Evolutionary conservation across 2,888 invertebrate species (phyloP), one percentile per base, ranked within the genome.

Genomic region (Zaprionus obscuricornis): DNA sequence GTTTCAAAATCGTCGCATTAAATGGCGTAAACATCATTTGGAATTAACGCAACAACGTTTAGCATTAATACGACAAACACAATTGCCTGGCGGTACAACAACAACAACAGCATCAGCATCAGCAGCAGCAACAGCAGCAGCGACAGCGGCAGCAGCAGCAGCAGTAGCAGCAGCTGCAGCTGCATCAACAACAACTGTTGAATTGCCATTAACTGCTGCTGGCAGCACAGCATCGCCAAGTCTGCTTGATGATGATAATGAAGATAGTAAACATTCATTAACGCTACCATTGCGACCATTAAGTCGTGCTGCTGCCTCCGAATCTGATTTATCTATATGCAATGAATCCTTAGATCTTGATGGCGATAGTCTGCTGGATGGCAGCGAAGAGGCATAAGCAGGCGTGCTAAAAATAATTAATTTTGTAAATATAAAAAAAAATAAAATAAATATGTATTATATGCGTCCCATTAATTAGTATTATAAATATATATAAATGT

Each of bases 11-110:
- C 92, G 97, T 2, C 93, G 98, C 29, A 98, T 98, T 75, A 90
- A 90, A 91, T 98, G 98, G 98, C 92, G 98, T 42, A 98, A 98
- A 87, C 96, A 97, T 85, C 97, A 97, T 83, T 91, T 97, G 77
- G 98, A 98, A 88, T 93, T 97, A 81, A 97, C 97, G 27, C 97
- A 97, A 88, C 96, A 96, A 84, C 92, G 96, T 14, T 91, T 97
- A 55, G 96, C 92, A 0, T 90, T 93, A 0, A 85, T 90, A 24
- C 82, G 90, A 1, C 90, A 90, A 64, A 88, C 87, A 1, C 90
- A 90, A 64, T 42, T 89, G 57, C 88, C 88, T 0, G 66, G 55
- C 0, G 52, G 70, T 20, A 10, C 57, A 16, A 26, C 33, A 7
- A 16, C 45, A 24, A 22, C 37, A 11, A 34, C 65, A 13, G 36